phyloP scores from a whole-genome alignment of 2,888 invertebrate genomes.

The Aphodius granarius region DNA sequence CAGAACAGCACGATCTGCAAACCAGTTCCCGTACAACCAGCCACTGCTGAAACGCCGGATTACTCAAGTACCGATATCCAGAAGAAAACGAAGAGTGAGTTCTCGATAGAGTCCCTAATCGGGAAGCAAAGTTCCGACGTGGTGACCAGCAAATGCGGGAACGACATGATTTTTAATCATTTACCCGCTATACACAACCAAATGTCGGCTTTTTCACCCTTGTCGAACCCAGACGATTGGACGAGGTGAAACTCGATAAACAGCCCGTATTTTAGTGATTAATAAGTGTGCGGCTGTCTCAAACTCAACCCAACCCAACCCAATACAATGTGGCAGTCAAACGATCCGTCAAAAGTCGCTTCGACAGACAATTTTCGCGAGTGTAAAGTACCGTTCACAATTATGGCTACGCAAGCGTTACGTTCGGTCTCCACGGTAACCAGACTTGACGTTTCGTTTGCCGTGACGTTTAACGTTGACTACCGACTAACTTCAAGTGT shows the following conservation, averaged over 20 bases:
- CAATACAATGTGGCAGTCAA: too few relatives aligned
- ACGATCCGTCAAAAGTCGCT: too few relatives aligned
- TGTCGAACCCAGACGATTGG: conserved; percentile 64
- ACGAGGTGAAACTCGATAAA: conserved; percentile 62
- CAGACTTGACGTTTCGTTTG: too few relatives aligned
- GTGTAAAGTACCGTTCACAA: too few relatives aligned
- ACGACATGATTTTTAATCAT: conserved; percentile 25
- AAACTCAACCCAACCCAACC: too few relatives aligned
- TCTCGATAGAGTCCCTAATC: conserved; percentile 66
- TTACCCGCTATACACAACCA: conserved; percentile 53
- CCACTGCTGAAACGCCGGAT: conserved; percentile 37
- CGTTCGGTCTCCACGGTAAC: too few relatives aligned
- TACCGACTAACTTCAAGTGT: too few relatives aligned
- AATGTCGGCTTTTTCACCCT: conserved; percentile 71
- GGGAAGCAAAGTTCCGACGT: conserved; percentile 48
- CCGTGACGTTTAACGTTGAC: too few relatives aligned
- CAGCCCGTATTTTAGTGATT: conserved; percentile 10
- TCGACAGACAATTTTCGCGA: too few relatives aligned
- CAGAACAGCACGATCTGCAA: conserved; percentile 53
- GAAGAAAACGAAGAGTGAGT: conserved; percentile 62
- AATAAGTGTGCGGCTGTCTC: not conserved
- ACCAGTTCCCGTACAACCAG: conserved; percentile 51
- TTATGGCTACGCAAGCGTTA: too few relatives aligned
- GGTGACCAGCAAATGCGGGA: conserved; percentile 37
- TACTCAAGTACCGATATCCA: conserved; percentile 47